Conservation (phyloP, 2,888 invertebrate species). For the Metacarcinus magister region DNA sequence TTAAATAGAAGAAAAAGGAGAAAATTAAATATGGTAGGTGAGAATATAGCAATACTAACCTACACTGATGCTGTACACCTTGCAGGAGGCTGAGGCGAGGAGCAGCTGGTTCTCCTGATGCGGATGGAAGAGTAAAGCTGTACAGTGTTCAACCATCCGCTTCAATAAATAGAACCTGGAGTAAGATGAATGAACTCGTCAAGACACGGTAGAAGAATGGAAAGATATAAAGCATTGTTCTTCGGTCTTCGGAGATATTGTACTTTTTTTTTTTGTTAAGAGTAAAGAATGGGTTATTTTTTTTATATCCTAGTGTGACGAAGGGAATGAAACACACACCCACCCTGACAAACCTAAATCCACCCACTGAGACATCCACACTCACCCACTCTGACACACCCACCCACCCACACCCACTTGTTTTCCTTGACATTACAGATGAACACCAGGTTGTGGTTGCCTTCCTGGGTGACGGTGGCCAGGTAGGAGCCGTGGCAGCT, state of each 20-base stretch:
- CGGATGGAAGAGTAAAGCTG: conserved; percentile 70
- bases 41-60: conserved; percentile 53
- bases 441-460: conserved; percentile 50
- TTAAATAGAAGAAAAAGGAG: too few species aligned
- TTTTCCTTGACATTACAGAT: conserved; percentile 59
- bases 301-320: too few species aligned
- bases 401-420: conserved; percentile 26
- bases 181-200: not conserved
- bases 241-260: not conserved
- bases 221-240: not conserved
- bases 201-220: not conserved
- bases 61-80: conserved; percentile 74
- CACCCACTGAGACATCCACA: not conserved
- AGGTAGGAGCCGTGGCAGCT: conserved; percentile 69
- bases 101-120: conserved; percentile 72
- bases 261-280: too few species aligned
- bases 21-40: too few species aligned
- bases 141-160: conserved; percentile 61
- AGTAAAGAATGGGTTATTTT: too few species aligned
- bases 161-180: conserved; percentile 73
- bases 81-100: conserved; percentile 70
- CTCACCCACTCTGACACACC: not conserved
- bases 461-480: conserved; percentile 59
- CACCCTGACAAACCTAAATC: too few species aligned
- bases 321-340: too few species aligned